Evolutionary conservation across 2,888 invertebrate genomes (phyloP).

Genomic region (Seladonia tumulorum): DNA sequence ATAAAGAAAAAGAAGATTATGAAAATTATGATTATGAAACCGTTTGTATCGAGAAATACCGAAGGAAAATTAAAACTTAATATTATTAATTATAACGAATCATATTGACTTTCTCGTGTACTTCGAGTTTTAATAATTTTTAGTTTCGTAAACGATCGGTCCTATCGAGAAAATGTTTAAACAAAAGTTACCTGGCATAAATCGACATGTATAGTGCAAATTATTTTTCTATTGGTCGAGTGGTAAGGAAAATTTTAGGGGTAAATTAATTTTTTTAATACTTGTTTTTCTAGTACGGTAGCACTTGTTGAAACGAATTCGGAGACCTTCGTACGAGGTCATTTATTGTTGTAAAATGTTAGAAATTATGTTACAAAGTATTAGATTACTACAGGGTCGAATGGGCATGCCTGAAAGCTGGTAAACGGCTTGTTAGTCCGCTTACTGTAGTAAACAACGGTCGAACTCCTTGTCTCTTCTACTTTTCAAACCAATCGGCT

Average conservation of each 20-base stretch:
- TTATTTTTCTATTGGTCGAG: neutral
- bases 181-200: neutral
- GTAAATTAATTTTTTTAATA: too few relatives aligned
- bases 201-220: neutral
- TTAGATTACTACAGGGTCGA: neutral
- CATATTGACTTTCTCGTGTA: neutral
- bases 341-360: neutral
- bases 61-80: neutral
- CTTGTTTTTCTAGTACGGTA: too few relatives aligned
- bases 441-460: neutral
- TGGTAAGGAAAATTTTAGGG: too few relatives aligned
- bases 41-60: neutral
- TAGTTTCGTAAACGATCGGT: neutral
- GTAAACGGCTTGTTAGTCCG: too few relatives aligned
- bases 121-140: neutral
- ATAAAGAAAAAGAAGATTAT: too few relatives aligned
- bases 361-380: neutral
- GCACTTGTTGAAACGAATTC: neutral
- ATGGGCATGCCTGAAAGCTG: neutral
- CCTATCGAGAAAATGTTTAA: neutral
- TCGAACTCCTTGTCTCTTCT: neutral
- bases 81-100: neutral
- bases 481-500: neutral
- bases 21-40: neutral
- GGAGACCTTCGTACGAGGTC: neutral